phyloP scores from a whole-genome alignment of 1,140 invertebrate genomes.

The Hylaeus volcanicus region DNA sequence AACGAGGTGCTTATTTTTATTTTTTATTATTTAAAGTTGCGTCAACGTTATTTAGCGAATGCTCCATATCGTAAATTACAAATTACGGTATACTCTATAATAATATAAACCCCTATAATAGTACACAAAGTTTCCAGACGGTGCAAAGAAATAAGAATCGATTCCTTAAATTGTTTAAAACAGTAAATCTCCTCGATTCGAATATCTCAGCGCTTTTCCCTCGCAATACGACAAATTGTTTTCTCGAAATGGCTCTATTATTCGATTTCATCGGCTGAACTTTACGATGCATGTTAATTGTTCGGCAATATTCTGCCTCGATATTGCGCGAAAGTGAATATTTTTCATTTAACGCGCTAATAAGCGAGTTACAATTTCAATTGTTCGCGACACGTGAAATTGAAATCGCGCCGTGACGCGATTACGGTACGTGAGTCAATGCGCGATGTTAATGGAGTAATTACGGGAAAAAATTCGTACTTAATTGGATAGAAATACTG shows the following conservation, averaged over 20 bases:
- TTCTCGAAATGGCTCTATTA: not conserved
- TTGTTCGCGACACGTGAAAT: not conserved
- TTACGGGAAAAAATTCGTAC: not conserved
- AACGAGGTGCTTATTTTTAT: no score
- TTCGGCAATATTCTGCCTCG: not conserved
- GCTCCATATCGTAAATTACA: no score
- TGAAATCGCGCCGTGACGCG: not conserved
- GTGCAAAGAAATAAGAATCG: no score
- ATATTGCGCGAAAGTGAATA: not conserved
- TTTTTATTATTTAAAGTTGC: no score
- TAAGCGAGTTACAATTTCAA: conserved; percentile 20
- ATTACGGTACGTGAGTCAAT: conserved; percentile 28
- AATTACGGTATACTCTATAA: no score
- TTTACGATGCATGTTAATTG: not conserved
- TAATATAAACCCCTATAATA: no score
- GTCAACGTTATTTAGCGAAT: no score
- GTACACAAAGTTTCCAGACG: no score
- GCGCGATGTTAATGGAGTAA: conserved; percentile 1
- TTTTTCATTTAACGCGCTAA: not conserved
- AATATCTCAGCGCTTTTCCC: not conserved
- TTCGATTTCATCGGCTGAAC: no score
- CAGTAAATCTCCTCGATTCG: not conserved
- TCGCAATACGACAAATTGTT: not conserved
- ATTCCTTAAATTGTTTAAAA: no score
- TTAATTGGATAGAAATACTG: conserved; percentile 16